Conservation (phyloP, 2,113 vertebrate species). For the Fregetta grallaria region DNA sequence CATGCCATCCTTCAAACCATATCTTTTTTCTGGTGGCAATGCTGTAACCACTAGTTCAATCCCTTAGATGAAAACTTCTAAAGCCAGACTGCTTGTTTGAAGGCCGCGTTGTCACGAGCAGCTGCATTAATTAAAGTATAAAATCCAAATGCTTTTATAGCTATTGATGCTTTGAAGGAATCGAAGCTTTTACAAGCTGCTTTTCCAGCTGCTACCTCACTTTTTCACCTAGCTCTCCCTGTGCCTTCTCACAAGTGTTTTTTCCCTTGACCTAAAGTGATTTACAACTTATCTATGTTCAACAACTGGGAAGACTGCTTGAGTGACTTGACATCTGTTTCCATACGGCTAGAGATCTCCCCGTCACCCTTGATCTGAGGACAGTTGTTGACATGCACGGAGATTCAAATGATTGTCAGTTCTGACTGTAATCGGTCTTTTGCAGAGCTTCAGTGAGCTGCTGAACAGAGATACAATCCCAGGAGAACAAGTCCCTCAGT, state of each 20-base stretch:
- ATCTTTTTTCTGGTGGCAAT: not conserved
- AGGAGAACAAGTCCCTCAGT: not conserved
- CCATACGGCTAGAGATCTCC: not conserved
- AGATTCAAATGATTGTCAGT: constrained; percentile 33
- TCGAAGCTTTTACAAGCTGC: not conserved
- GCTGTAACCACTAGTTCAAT: not conserved
- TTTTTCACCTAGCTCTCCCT: not conserved
- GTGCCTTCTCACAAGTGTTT: not conserved
- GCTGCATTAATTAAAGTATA: not conserved
- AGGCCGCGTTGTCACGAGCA: not conserved
- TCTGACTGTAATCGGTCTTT: not conserved
- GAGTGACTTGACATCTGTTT: constrained; percentile 31
- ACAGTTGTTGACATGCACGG: constrained; percentile 27
- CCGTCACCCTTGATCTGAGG: constrained; percentile 5
- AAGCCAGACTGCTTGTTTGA: not conserved
- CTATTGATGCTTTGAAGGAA: not conserved
- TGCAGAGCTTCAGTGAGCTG: not conserved
- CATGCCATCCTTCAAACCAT: not conserved
- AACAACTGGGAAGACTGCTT: not conserved
- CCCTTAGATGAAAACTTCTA: not conserved
- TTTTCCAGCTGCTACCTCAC: not conserved
- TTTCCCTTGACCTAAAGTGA: not conserved
- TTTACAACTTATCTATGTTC: constrained; percentile 42
- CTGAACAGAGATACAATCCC: not conserved
- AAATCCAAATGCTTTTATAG: not conserved